Evolutionary conservation across 2,797 vertebrate genomes (phyloP).

Genomic region (Semotilus atromaculatus): DNA sequence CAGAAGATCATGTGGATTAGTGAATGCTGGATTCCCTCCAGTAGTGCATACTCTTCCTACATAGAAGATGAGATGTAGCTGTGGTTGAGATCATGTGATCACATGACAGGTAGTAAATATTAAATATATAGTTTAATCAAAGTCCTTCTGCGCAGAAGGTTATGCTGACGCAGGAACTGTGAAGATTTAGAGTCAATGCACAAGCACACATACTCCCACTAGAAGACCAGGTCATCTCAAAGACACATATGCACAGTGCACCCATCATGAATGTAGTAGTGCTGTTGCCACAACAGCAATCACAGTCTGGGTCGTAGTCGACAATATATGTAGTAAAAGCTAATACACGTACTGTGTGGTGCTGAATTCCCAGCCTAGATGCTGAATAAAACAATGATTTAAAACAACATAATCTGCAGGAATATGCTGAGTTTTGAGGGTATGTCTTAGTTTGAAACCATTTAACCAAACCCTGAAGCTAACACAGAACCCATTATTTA

Average conservation of each 20-base stretch:
- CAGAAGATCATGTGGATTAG: constrained; percentile 17
- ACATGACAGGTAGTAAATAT: constrained; percentile 29
- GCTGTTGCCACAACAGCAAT: constrained; percentile 1
- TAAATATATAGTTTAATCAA: constrained; percentile 30
- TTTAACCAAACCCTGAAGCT: not conserved
- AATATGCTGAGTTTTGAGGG: not conserved
- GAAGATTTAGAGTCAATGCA: constrained; percentile 10
- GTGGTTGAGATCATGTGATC: not conserved
- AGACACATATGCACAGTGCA: not conserved
- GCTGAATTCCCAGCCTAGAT: not conserved
- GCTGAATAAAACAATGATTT: not conserved
- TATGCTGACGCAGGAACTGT: constrained; percentile 27
- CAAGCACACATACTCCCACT: not conserved
- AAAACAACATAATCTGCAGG: not conserved
- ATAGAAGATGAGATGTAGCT: not conserved
- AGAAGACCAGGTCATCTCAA: not conserved
- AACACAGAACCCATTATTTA: not conserved
- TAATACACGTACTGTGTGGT: not conserved
- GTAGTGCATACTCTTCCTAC: not conserved
- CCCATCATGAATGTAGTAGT: constrained; percentile 14
- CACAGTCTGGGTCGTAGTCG: not conserved
- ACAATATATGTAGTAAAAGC: not conserved
- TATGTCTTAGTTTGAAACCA: not conserved
- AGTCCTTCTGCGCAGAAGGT: not conserved
- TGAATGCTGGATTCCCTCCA: not conserved